Evolutionary conservation across 2,888 invertebrate genomes (phyloP).

Genomic region (Ferdinandea cuprea): DNA sequence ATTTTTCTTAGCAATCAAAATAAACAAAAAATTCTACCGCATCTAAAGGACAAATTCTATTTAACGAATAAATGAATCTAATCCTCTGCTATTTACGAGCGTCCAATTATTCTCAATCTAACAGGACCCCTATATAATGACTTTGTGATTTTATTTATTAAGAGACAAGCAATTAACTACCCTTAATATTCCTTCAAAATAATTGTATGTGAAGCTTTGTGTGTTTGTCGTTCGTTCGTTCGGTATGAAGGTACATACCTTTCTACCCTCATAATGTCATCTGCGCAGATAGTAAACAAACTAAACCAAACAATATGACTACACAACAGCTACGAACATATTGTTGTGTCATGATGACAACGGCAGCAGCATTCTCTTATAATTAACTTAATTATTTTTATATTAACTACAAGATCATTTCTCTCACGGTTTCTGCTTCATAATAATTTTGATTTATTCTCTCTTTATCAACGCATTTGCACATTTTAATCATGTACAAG

Average conservation of each 20-base stretch:
- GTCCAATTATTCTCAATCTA: slow-evolving; percentile 61
- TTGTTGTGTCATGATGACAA: slow-evolving; percentile 19
- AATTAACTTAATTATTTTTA: slow-evolving; percentile 73
- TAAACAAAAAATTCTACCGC: too few species aligned
- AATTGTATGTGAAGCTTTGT: slow-evolving; percentile 13
- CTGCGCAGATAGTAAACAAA: slow-evolving; percentile 13
- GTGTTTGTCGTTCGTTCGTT: not conserved
- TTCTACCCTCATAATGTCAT: slow-evolving; percentile 55
- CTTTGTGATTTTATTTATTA: slow-evolving; percentile 61
- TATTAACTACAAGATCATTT: slow-evolving; percentile 69
- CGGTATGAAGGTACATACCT: not conserved
- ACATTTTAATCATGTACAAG: slow-evolving; percentile 54
- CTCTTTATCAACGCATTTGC: slow-evolving; percentile 43
- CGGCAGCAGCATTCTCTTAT: slow-evolving; percentile 56
- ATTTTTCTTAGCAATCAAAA: too few species aligned
- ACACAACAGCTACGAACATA: too few species aligned
- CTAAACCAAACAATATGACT: slow-evolving; percentile 2
- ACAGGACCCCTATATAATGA: slow-evolving; percentile 49
- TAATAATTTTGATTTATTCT: slow-evolving; percentile 55
- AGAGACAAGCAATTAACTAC: slow-evolving; percentile 58
- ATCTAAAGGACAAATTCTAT: not conserved
- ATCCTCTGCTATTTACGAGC: slow-evolving; percentile 18
- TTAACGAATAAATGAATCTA: not conserved
- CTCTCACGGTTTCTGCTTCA: slow-evolving; percentile 65
- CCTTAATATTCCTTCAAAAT: slow-evolving; percentile 54